Evolutionary conservation across 2,888 invertebrate species (phyloP), one percentile per base, ranked within the genome.

Genomic region (Pseudococcus longispinus): DNA sequence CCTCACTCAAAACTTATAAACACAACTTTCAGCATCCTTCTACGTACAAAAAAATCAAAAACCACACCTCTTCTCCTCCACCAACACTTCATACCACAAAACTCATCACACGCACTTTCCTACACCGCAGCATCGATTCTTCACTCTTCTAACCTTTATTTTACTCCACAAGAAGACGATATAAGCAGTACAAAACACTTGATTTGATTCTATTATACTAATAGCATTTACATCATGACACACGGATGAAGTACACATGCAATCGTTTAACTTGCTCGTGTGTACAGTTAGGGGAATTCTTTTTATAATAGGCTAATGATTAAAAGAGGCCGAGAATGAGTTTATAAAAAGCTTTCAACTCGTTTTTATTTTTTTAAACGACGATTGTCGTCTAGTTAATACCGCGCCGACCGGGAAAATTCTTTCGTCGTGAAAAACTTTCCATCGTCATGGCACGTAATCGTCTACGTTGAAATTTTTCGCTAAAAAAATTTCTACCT

Each of bases 181-280:
- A 65, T 15, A 37, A 29, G 74, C 20, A 74, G 74, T 32, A 74
- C 74, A 74, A 74, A 74, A 74, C 74, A 74, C 74, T 74, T 37
- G 74, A 74, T 74, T 74, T 74, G 74, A 74, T 74, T 74, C 74
- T 37, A 74, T 74, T 74, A 74, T 74, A 74, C 74, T 74, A 74
- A 74, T 74, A 74, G 74, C 74, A 74, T 74, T 74, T 74, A 74
- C 74, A 26, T 26, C 65, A n/a, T 26, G 29, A 74, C 74, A 26
- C 26, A 32, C 74, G 32, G 18, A 74, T 51, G 51, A 51, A 51
- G 51, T 37, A 74, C 65, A 74, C 74, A 74, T 37, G 74, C 74
- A 32, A 37, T 74, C 74, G 32, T 74, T 74, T 74, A 74, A 74
- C 74, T 29, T 26, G 37, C 65, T 65, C 65, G 65, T 26, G 26